Base-by-base conservation (phyloP, 2,888 invertebrate genomes). In the Sisyra terminalis region DNA sequence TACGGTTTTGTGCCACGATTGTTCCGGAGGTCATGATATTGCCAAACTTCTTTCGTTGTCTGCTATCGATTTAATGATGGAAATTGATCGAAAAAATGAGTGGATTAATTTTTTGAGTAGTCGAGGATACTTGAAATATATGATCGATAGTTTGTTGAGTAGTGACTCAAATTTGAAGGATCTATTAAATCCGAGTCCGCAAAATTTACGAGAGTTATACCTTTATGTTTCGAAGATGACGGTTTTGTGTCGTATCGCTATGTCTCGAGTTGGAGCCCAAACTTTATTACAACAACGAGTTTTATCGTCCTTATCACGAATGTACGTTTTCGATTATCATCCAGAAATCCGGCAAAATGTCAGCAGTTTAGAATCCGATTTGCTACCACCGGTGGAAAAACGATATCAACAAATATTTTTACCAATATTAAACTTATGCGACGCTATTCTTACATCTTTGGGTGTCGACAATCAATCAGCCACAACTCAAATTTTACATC, bases 161-260 rank as follows among this genome's bases (percentile, higher is more conserved):
- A 81, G 84, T 29, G 84, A 90, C 54, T 73, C 71, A 37, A 71
- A 77, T 14, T 59, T 88, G 14, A 64, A 66, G 42, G 66, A 67
- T 55, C 70, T 79, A n/a, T 54, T 85, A 36, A 76, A 78, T 51
- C 72, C 73, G 10, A 70, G 66, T 48, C 77, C 79, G 0, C 71
- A 73, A 39, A 76, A 75, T 2, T 66, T 90, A 35, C 73, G 82
- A 44, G 77, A 80, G 1, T 62, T 92, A 1, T 92, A 87, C 64
- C 73, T 89, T 11, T 92, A 87, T 62, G 85, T 88, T 59, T 81
- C 88, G 0, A 86, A 87, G 65, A 79, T 92, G 78, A 75, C 83
- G 30, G 70, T 86, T 49, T 66, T 89, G 13, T 69, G 75, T 41
- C 71, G 80, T 53, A 66, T 87, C 51, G 78, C 84, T 1, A 70